Percentiles rank a stretch among this genome's conserved stretches.
Conservation (phyloP, 2,113 vertebrate species). For the Macroglossus sobrinus region DNA sequence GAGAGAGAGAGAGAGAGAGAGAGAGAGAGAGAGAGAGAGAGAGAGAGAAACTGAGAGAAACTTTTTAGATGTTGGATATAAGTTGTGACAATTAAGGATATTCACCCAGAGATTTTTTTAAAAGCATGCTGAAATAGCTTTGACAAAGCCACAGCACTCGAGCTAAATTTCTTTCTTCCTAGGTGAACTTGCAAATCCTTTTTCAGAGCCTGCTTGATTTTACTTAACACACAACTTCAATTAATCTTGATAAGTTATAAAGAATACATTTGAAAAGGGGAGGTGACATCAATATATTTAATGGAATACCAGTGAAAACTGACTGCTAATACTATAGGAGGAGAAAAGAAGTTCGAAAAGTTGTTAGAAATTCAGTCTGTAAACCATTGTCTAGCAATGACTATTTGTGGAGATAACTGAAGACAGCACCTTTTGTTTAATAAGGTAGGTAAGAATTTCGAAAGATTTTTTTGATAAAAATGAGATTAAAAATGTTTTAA, state of each 20-base stretch:
- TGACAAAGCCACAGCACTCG: not conserved
- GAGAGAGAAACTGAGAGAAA: not conserved
- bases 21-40: too few relatives aligned
- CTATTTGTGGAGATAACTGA: not conserved
- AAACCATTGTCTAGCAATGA: not conserved
- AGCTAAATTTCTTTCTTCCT: not conserved
- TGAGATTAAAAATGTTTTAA: conserved; percentile 10
- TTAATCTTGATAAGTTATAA: not conserved
- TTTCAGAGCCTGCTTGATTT: not conserved
- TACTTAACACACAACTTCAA: not conserved
- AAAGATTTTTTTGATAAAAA: not conserved
- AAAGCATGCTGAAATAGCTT: not conserved
- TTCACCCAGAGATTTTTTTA: not conserved
- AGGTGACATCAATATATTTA: not conserved
- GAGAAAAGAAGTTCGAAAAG: not conserved
- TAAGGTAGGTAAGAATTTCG: not conserved
- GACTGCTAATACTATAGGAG: not conserved
- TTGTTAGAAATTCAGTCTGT: not conserved
- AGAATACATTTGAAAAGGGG: not conserved
- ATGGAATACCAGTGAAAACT: not conserved
- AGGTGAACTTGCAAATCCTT: not conserved
- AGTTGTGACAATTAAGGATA: not conserved
- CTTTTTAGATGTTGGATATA: not conserved
- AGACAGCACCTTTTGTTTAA: not conserved
- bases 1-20: too few relatives aligned